Base-by-base conservation (phyloP, 2,797 vertebrate species). In the Lepilemur ruficaudatus region DNA sequence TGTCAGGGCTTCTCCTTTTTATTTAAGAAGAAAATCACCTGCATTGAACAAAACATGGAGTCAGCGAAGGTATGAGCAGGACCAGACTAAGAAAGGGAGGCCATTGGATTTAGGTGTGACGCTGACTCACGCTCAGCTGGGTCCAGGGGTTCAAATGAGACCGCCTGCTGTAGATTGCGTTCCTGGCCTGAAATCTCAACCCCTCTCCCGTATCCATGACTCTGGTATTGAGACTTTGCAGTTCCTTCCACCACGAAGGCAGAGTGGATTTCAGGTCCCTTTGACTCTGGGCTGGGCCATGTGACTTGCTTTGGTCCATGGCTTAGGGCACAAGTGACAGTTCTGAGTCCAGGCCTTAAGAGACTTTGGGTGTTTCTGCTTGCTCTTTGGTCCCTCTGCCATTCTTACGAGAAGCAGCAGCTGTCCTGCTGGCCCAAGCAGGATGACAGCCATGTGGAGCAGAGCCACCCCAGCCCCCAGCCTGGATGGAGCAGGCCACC, bases 131-230 rank as follows among this genome's bases (percentile, higher is more conserved):
- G 35, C 22, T 72, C 22, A 30, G 41, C 35, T 30, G 43, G 48
- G 28, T 43, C 61, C 7, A 82, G 43, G 8, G 41, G 12, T 13
- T 91, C 67, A 23, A 11, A 28, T 1, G 61, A 38, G 7, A 14
- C 67, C 9, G 35, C 59, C 11, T 52, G 28, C 0, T 28, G 65
- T 9, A 46, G n/a, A 30, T 10, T 35, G 61, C 22, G 7, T 52
- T 30, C n/a, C 32, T 81, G 63, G 48, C 50, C 48, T 18, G 11
- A 32, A 30, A 17, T 43, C 55, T 73, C 32, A 30, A 87, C 15
- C 41, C 30, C 17, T 72, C 13, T 48, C 28, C 28, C 5, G 0
- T 72, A 38, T 23, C 9, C 18, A 14, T 0, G 4, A 5, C 30
- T 61, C 91, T 73, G 48, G 30, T 30, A 25, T 70, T 18, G 13